phyloP scores from a whole-genome alignment of 2,888 invertebrate species.

The Poecilobothrus nobilitatus region DNA sequence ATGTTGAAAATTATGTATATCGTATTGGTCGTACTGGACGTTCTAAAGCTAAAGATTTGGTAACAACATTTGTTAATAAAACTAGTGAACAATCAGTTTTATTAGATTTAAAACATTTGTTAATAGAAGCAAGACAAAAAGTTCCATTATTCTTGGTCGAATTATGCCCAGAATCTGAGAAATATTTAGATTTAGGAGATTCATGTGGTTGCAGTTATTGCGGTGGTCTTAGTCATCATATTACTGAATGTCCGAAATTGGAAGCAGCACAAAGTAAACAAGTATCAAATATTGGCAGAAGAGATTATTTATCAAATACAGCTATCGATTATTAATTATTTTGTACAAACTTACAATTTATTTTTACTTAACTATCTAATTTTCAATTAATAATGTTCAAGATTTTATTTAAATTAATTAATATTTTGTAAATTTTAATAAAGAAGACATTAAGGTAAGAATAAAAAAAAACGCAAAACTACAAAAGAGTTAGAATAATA shows the following conservation, averaged over 20 bases:
- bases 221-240: constrained; percentile 96
- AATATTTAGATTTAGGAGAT: constrained; percentile 75
- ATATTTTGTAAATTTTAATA: too few species aligned
- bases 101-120: constrained; percentile 86
- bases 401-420: too few species aligned
- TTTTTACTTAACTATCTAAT: too few species aligned
- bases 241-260: constrained; percentile 97
- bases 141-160: constrained; percentile 88
- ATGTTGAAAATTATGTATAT: constrained; percentile 94
- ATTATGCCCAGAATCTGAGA: constrained; percentile 83
- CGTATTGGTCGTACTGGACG: constrained; percentile 75
- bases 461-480: too few species aligned
- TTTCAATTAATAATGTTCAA: too few species aligned
- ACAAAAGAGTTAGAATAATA: too few species aligned
- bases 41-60: constrained; percentile 80
- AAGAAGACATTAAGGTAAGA: too few species aligned
- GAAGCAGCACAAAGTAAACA: constrained; percentile 97
- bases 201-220: constrained; percentile 97
- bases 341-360: neutral
- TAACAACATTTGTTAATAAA: constrained; percentile 94
- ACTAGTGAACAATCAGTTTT: constrained; percentile 89
- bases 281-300: constrained; percentile 85
- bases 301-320: constrained; percentile 87
- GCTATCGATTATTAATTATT: constrained; percentile 73
- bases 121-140: constrained; percentile 89